Evolutionary conservation across 2,113 vertebrate genomes (phyloP).

Genomic region (Meriones unguiculatus): DNA sequence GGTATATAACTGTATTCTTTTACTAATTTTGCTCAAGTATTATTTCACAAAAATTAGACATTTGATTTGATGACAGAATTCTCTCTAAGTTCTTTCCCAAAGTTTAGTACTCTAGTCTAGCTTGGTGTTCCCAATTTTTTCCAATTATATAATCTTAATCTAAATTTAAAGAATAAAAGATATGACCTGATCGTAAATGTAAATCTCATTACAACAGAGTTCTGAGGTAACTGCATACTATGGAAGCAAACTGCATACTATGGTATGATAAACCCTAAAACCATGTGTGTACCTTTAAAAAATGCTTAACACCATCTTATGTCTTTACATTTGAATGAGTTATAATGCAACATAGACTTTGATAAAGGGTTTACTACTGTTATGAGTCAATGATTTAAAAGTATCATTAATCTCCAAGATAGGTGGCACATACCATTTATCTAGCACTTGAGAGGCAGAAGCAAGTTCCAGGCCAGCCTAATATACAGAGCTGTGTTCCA

Average conservation of each 20-base stretch:
- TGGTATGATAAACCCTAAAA: constrained; percentile 43
- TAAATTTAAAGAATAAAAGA: constrained; percentile 38
- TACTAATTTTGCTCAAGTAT: not conserved
- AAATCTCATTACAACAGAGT: constrained; percentile 43
- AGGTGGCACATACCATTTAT: not conserved
- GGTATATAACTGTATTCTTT: constrained; percentile 24
- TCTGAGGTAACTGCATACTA: not conserved
- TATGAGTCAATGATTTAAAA: constrained; percentile 61
- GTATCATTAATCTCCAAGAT: constrained; percentile 13
- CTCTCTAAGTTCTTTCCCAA: constrained; percentile 2
- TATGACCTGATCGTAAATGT: not conserved
- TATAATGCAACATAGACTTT: constrained; percentile 55
- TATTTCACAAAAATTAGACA: not conserved
- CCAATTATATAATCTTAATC: constrained; percentile 42
- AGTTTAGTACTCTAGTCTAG: constrained; percentile 34
- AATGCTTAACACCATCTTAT: constrained; percentile 23
- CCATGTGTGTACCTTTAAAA: constrained; percentile 1
- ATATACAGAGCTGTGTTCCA: not conserved
- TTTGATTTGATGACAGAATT: constrained; percentile 14
- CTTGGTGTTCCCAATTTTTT: not conserved
- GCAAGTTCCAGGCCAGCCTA: not conserved
- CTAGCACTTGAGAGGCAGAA: not conserved
- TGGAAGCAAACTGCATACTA: not conserved
- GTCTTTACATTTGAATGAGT: constrained; percentile 58
- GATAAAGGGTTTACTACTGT: constrained; percentile 58